Conservation (phyloP, 2,888 invertebrate genomes). For the Ametastegia equiseti region DNA sequence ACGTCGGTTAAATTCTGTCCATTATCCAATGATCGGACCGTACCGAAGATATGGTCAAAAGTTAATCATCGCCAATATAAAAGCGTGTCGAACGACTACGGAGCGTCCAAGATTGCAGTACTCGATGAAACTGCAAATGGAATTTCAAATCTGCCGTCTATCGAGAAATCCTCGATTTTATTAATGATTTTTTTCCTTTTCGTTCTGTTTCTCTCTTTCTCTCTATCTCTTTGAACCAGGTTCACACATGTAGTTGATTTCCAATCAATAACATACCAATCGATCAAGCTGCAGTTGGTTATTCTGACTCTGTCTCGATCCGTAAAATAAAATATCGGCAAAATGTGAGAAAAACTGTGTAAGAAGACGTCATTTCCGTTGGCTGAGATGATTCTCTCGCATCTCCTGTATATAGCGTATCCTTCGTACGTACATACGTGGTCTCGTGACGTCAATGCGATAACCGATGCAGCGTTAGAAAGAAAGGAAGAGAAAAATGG, state of each 20-base stretch:
- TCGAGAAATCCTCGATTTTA: no score
- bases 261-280: no score
- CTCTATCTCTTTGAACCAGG: no score
- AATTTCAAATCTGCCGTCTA: no score
- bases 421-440: neutral
- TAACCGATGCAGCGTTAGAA: neutral
- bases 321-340: neutral
- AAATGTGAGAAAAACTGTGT: neutral
- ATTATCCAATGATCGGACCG: neutral
- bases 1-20: neutral
- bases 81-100: no score
- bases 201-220: no score
- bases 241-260: no score
- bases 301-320: neutral
- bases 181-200: no score
- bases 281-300: no score
- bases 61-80: neutral
- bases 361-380: slow-evolving; percentile 4
- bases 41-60: neutral
- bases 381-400: neutral
- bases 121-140: no score
- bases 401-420: neutral
- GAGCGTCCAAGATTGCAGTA: no score
- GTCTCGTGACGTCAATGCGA: neutral
- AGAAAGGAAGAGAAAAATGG: no score